Evolutionary conservation across 2,888 invertebrate species (phyloP), one percentile per base, ranked within the genome.

Genomic region (Gisinianus flammeolus): DNA sequence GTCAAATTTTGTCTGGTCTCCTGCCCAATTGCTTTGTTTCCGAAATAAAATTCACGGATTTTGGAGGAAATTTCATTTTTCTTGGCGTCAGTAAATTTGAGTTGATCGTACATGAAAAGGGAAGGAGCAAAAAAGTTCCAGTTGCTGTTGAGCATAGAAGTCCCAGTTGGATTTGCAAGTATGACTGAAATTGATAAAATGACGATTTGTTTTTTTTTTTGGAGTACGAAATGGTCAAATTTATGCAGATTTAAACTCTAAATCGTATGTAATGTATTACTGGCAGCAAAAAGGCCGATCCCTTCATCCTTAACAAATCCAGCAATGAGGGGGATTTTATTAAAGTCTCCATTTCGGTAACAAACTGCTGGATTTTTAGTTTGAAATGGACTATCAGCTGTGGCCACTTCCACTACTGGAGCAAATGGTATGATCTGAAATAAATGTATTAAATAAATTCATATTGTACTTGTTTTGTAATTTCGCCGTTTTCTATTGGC

Each of bases 241-340:
- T n/a, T 12, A 44, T 19, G 19, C 44, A 44, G 19, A 44, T 44
- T 44, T 44, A 44, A 1, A 44, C 12, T 44, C 19, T 44, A 19
- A 44, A 19, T 44, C 16, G 19, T 35, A 19, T n/a, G n/a, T n/a
- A 44, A 19, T 44, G 2, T 16, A 6, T 44, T 44, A 44, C 44
- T 2, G 44, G 2, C 44, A 44, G 44, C 44, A 19, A 44, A 16
- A 19, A 44, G 44, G 2, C 44, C 44, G 8, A 44, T 44, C 19
- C 62, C 26, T 62, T 62, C 62, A 62, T 62, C 62, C 28, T 62
- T 22, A 10, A 62, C 62, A 26, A 62, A 62, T 10, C 62, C 62
- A 1, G 28, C 28, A 0, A 62, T 2, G 16, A 62, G 26, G 28
- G 62, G 62, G 8, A 62, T 26, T 24, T 6, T 5, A 62, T 62